Percentiles rank a stretch among this genome's conserved stretches.
Conservation (phyloP, 2,888 invertebrate species). For the Eupithecia subfuscata region DNA sequence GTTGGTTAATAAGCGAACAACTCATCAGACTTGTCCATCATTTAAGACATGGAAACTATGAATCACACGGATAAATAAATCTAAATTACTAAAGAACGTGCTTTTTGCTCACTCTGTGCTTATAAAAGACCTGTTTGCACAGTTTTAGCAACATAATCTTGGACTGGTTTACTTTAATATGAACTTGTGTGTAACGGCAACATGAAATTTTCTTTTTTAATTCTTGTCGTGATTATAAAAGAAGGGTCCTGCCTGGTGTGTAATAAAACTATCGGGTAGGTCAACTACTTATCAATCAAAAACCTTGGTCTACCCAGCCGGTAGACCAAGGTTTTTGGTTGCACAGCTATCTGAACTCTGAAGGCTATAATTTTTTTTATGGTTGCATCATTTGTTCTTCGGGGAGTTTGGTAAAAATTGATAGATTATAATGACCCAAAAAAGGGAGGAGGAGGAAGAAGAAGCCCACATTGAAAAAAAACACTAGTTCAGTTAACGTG, state of each 20-base stretch:
- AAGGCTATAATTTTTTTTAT: conserved; percentile 9
- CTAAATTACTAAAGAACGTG: conserved; percentile 27
- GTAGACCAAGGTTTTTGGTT: neutral
- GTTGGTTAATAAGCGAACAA: neutral
- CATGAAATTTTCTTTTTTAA: conserved; percentile 10
- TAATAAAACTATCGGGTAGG: conserved; percentile 34
- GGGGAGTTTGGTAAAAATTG: neutral
- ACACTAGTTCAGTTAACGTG: no score
- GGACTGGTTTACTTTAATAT: neutral
- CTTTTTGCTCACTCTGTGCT: conserved; percentile 4
- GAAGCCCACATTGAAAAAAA: neutral
- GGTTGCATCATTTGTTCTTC: neutral
- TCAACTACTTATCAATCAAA: neutral
- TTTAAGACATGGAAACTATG: neutral
- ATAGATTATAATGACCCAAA: neutral
- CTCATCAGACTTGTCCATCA: neutral
- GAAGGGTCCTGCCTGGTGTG: conserved; percentile 29
- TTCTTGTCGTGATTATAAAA: conserved; percentile 12
- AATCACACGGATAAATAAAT: conserved; percentile 18
- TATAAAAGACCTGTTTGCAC: conserved; percentile 17
- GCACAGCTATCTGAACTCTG: neutral
- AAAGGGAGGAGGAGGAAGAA: no score
- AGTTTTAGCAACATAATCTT: neutral
- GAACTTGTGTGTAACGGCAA: neutral
- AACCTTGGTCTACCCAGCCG: neutral